Base-by-base conservation (phyloP, 2,888 invertebrate species). In the Lamproptera curius region DNA sequence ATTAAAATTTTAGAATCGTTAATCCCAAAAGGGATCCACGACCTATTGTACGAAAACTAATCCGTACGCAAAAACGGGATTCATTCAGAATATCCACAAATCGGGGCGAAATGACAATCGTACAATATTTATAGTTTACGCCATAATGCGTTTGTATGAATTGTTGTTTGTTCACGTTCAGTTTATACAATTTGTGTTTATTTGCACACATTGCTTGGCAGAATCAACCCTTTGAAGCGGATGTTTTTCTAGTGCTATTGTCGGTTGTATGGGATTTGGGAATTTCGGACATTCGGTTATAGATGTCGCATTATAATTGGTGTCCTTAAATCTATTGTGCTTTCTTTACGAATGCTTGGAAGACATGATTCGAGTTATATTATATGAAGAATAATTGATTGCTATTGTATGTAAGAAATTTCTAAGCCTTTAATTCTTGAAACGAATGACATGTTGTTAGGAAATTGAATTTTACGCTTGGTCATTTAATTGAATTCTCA, bases 131-230 rank as follows among this genome's bases (percentile, higher is more conserved):
- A 74, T 73, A 69, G 66, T 61, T 61, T 52, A 63, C 62, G 65
- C 62, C 63, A 70, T 70, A 70, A 67, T 69, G 61, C 51, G 50
- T 63, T 76, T 76, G 73, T 76, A 50, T 52, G 54, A 2, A 11
- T 2, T 9, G 44, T 54, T 83, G 81, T 83, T 84, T 83, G 76
- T 80, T 65, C 83, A 86, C 76, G 76, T 84, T 82, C 70, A 73
- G 72, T 74, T 74, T 69, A 77, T 76, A 62, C 49, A 43, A 46
- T 57, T 59, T 52, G 59, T 65, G 67, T 68, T 72, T 79, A 74
- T 74, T 76, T 79, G 76, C 66, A 74, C 81, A 82, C 76, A 76
- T 77, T 80, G 69, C 69, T 54, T 55, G 61, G 62, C 65, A 63
- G 65, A 64, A 63, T 64, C 52, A 50, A 71, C 68, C 74, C 73